Base-by-base conservation (phyloP, 1,140 invertebrate genomes). In the Polypedilum pembai region DNA sequence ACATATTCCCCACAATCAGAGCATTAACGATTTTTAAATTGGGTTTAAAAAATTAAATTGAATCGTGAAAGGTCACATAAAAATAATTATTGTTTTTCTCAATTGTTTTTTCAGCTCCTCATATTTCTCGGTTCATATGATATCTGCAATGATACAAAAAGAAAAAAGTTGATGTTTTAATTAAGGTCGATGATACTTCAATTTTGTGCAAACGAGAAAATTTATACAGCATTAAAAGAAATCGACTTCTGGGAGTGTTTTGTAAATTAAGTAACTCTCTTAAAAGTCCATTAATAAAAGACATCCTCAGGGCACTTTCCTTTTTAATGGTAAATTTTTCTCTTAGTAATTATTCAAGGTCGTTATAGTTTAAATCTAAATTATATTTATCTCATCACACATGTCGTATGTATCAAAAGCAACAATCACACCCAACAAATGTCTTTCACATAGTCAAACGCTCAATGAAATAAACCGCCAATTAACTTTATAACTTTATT, bases 1-100 rank as follows among this genome's bases (percentile, higher is more conserved):
- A 40, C 75, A 76, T 75, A 77, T 77, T 79, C 81, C 80, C 80
- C 79, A 81, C 80, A 81, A n/a, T 56, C 45, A 56, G n/a, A 56
- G 12, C 45, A 56, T 56, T 81, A 77, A 77, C 41, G 5, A 20
- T 40, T 40, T n/a, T 33, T 40, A 73, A n/a, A 40, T 73, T 73
- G 10, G 10, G 15, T 56, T 45, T 17, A n/a, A 21, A 21, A 74
- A 74, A 74, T 45, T 41, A 45, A 74, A 20, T 33, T 5, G 18
- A 69, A 20, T 69, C 8, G 3, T 45, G 7, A n/a, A 12, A 12
- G 10, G 12, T 20, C 17, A 69, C 63, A 1, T 12, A 66, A 66
- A 66, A 21, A 20, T 20, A 18, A 69, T 8, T 69, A 18, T 69
- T n/a, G 56, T 66, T 66, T 69, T 69, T 18, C 4, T 66, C 10